These are phyloP conservation scores for Ennomos fuscantarius DNA, from an alignment of 2,888 invertebrate species.

Conservation along the genomic window DNA sequence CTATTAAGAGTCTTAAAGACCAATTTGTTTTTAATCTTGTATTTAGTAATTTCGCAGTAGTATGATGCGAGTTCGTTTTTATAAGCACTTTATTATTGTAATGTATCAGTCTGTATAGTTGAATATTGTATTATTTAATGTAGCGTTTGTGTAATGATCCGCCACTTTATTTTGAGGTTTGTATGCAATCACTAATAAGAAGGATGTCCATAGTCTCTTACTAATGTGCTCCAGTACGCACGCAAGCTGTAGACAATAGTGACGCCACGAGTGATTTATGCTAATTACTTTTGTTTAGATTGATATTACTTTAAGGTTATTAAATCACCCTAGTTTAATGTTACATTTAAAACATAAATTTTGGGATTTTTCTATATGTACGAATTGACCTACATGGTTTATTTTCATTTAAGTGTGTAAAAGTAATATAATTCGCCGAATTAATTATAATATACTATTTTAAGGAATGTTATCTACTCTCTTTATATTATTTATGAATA, in stretches of 20 bases:
- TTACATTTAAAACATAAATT: conserved; percentile 20
- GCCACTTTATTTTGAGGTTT: conserved; percentile 18
- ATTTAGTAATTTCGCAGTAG: conserved; percentile 15
- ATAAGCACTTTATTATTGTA: conserved; percentile 12
- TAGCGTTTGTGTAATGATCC: conserved; percentile 17
- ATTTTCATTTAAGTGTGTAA: conserved; percentile 36
- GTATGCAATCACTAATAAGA: conserved; percentile 3
- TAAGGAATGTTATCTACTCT: conserved; percentile 79
- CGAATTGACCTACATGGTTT: conserved; percentile 29
- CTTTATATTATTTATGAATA: conserved; percentile 71
- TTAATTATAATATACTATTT: conserved; percentile 67
- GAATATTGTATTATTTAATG: conserved; percentile 13
- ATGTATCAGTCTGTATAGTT: conserved; percentile 18
- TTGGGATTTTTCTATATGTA: conserved; percentile 29
- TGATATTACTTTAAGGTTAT: conserved; percentile 28
- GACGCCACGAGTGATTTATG: conserved; percentile 19
- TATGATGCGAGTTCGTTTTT: conserved; percentile 17
- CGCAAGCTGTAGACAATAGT: conserved; percentile 3
- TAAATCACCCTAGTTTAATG: conserved; percentile 17
- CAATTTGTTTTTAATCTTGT: conserved; percentile 16
- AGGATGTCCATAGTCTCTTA: conserved; percentile 16
- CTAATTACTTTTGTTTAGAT: conserved; percentile 14
- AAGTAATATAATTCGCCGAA: conserved; percentile 59
- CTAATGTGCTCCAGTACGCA: background rate
- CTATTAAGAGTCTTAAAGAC: conserved; percentile 9